Conservation (phyloP, 2,888 invertebrate genomes). For the Nomada flava region DNA sequence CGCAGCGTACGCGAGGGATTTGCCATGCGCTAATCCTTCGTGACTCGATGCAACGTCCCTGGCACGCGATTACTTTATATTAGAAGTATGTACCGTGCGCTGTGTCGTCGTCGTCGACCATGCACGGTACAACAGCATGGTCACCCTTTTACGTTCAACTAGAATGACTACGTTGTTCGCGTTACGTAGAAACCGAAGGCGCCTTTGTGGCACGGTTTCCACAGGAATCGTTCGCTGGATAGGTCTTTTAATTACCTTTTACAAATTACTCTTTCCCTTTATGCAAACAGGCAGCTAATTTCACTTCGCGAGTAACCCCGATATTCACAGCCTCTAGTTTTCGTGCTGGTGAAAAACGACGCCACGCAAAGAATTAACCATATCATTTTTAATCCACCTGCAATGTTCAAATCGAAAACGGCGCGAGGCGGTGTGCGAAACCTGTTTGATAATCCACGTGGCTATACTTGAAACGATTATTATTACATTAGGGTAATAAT, state of each 20-base stretch:
- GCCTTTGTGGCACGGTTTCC: conserved; percentile 15
- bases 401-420: background rate
- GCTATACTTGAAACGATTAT: background rate
- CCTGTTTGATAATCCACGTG: background rate
- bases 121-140: too few relatives aligned
- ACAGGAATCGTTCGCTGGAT: conserved; percentile 6
- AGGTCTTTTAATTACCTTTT: conserved; percentile 38
- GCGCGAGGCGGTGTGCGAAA: background rate
- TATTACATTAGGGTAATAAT: conserved; percentile 3
- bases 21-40: conserved; percentile 6
- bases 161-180: conserved; percentile 15
- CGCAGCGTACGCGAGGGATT: background rate
- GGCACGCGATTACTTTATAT: conserved; percentile 7
- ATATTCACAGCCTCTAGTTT: background rate
- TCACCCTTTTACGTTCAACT: background rate
- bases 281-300: conserved; percentile 24
- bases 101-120: background rate
- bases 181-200: conserved; percentile 6
- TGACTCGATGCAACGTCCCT: background rate
- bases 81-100: background rate
- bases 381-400: background rate
- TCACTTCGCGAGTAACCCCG: background rate
- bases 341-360: background rate
- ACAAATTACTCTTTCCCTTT: conserved; percentile 14
- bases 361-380: background rate